Base-by-base conservation (phyloP, 2,888 invertebrate species). In the Diplazon laetatorius region DNA sequence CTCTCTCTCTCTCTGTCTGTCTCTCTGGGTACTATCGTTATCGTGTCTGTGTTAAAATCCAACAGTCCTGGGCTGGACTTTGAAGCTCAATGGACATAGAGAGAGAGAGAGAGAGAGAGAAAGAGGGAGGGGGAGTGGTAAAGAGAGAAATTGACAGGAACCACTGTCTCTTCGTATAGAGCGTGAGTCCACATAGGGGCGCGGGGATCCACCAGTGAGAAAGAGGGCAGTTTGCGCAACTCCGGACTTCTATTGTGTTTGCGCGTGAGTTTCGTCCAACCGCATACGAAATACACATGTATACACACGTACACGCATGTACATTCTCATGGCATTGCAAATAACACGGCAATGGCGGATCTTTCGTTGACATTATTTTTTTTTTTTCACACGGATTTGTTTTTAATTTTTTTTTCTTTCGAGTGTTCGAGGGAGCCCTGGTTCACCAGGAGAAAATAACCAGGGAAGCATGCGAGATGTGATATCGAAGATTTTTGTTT, bases 21-120 rank as follows among this genome's bases (percentile, higher is more conserved):
- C 72, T 77, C 70, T 80, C 59, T 72, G 73, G 44, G 25, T 4
- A 18, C 42, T 14, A 57, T 22, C 65, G 68, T 73, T 80, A 5
- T 42, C 44, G 44, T 62, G 18, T 30, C n/a, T n/a, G 76, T 72
- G 80, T 80, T 77, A 74, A 80, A 80, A 77, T 77, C 80, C 80
- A 70, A 80, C 77, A 80, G 65, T 63, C 30, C 30, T 30, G 39
- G 18, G 69, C n/a, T 50, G 46, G 69, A 73, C 80, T 80, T 80
- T 80, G 80, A 80, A 74, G 77, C 73, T 70, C 59, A 50, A 65
- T 50, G 37, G 60, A 16, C 30, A 6, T 52, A 35, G 44, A 42
- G 50, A 22, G n/a, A 6, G 59, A 35, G 25, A 42, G 30, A 48
- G 30, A 25, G 25, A 12, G 68, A 44, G 35, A 46, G 20, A 12